Evolutionary conservation across 2,888 invertebrate species (phyloP), one percentile per base, ranked within the genome.

Genomic region (Cheilosia vulpina): DNA sequence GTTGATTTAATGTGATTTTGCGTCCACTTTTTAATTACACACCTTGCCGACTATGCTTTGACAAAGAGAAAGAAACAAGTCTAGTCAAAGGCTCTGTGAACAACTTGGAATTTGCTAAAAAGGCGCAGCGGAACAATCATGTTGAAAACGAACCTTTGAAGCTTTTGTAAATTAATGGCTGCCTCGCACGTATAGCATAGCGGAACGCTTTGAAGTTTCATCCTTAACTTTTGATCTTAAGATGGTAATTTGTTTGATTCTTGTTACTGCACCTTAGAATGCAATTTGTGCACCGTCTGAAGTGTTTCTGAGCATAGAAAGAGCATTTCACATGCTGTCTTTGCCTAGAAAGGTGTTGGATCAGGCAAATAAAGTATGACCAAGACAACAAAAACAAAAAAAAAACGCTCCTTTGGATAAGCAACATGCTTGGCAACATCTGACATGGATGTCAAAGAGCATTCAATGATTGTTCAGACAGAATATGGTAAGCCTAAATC

Each of bases 161-260:
- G 52, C 66, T 66, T 82, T 77, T 82, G 60, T 60, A 71, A 72
- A 66, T 77, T 57, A 82, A 82, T 71, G 77, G 76, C 58, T 76
- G 62, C 5, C 31, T 52, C n/a, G 17, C 4, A 43, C 9, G 17
- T n/a, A 55, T 17, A 6, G 31, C 24, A 60, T 27, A 11, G 6
- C 6, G 17, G 45, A 63, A 34, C 11, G 19, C 60, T 52, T 72
- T 72, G 53, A 66, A 38, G 65, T 52, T 38, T n/a, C 17, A 19
- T 17, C 19, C 13, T 27, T n/a, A 38, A 19, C 52, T 27, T 72
- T 72, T 72, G 43, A 72, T 43, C 27, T 43, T 6, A 41, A 27
- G 19, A 31, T 19, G 52, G 53, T 41, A 41, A 31, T 55, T 69
- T 69, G 21, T 24, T 31, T 47, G 38, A 38, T n/a, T 45, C 17